Evolutionary conservation across 2,888 invertebrate species (phyloP).

Genomic region (Lordiphosa andalusiaca): DNA sequence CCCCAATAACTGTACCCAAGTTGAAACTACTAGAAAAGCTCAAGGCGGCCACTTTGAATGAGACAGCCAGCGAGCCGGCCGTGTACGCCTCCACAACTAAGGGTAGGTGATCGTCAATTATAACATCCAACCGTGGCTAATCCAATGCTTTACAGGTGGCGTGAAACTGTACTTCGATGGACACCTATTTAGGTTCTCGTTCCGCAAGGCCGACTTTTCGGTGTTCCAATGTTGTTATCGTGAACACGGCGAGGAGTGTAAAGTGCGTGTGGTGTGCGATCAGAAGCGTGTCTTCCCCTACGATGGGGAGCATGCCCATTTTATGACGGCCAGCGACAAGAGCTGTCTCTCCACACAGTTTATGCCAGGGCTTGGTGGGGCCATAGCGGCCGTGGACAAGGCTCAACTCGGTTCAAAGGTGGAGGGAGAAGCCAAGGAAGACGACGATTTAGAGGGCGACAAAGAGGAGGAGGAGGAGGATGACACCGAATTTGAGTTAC

Average conservation of each 20-base stretch:
- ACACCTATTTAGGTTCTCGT: conserved; percentile 77
- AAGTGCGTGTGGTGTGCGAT: conserved; percentile 76
- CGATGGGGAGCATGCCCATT: conserved; percentile 77
- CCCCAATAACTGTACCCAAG: conserved; percentile 44
- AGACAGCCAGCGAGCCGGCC: conserved; percentile 54
- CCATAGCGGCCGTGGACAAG: conserved; percentile 15
- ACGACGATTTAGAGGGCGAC: conserved; percentile 19
- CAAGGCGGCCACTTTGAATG: conserved; percentile 56
- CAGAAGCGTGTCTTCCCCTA: conserved; percentile 76
- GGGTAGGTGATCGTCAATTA: conserved; percentile 43
- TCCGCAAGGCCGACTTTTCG: conserved; percentile 75
- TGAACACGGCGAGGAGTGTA: conserved; percentile 77
- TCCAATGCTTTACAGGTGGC: conserved; percentile 58
- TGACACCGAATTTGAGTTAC: conserved; percentile 33
- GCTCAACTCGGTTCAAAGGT: conserved; percentile 22
- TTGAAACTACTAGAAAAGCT: conserved; percentile 64
- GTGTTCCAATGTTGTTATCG: conserved; percentile 79
- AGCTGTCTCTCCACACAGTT: conserved; percentile 77
- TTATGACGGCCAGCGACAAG: conserved; percentile 78
- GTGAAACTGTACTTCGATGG: conserved; percentile 78
- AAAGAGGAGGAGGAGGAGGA: conserved; percentile 29
- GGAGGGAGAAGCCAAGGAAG: conserved; percentile 24
- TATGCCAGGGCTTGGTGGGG: conserved; percentile 53
- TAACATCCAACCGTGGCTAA: conserved; percentile 1
- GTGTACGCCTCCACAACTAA: conserved; percentile 78